A percentile compares a stretch with the other conserved stretches of the same genome.
phyloP scores from a whole-genome alignment of 2,888 invertebrate genomes.

The Coleophora flavipennella region DNA sequence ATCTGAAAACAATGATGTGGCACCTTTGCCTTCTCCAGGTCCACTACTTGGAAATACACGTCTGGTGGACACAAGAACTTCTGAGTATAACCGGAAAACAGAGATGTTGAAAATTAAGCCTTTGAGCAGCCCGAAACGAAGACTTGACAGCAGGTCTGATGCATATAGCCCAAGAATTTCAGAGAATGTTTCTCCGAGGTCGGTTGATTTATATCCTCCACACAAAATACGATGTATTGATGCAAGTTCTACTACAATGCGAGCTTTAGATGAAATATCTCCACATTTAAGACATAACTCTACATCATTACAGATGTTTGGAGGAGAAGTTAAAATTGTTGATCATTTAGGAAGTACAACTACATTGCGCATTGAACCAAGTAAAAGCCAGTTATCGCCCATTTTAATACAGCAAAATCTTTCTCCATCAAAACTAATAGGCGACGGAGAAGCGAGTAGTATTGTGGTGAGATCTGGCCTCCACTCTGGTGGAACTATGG shows the following conservation, averaged over 20 bases:
- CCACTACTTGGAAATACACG: slow-evolving; percentile 87
- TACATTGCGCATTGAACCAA: slow-evolving; percentile 79
- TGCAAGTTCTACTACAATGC: slow-evolving; percentile 54
- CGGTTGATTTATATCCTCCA: slow-evolving; percentile 55
- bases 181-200: slow-evolving; percentile 56
- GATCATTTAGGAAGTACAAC: slow-evolving; percentile 79
- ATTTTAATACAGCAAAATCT: slow-evolving; percentile 63
- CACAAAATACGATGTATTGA: slow-evolving; percentile 67
- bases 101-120: slow-evolving; percentile 48
- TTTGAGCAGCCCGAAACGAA: slow-evolving; percentile 53
- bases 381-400: slow-evolving; percentile 71
- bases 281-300: slow-evolving; percentile 71
- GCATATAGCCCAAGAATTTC: slow-evolving; percentile 50
- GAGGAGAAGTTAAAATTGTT: slow-evolving; percentile 83
- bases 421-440: slow-evolving; percentile 54
- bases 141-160: slow-evolving; percentile 50
- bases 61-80: slow-evolving; percentile 76
- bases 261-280: slow-evolving; percentile 73
- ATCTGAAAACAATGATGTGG: slow-evolving; percentile 60
- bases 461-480: slow-evolving; percentile 86
- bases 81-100: slow-evolving; percentile 54
- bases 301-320: slow-evolving; percentile 78
- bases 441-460: slow-evolving; percentile 72
- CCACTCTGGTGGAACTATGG: slow-evolving; percentile 87
- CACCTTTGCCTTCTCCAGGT: slow-evolving; percentile 85